These are phyloP conservation scores for Calonectris borealis DNA, from an alignment of 2,113 vertebrate species.

Conservation along the genomic window DNA sequence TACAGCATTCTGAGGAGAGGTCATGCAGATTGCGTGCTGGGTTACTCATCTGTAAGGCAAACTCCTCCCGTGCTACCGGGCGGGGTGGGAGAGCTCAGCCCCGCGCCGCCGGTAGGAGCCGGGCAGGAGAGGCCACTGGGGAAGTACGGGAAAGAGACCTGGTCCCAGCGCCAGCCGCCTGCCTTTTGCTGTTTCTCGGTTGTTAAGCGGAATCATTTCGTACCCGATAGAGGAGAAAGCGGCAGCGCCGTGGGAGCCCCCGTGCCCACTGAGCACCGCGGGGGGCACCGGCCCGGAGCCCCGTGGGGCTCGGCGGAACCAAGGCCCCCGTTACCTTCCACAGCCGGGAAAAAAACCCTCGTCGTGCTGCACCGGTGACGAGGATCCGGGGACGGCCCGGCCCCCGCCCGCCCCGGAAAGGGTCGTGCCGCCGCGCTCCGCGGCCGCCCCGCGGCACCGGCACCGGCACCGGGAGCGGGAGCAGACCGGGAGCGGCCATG, in stretches of 20 bases:
- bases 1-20: rapidly evolving
- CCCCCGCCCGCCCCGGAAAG: not conserved
- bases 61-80: not conserved
- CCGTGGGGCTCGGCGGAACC: too few species aligned
- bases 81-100: too few species aligned
- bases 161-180: too few species aligned
- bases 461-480: not conserved
- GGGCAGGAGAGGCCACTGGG: not conserved
- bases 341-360: too few species aligned
- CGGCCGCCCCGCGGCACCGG: too few species aligned
- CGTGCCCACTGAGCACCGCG: not conserved
- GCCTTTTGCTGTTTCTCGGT: rapidly evolving
- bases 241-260: not conserved
- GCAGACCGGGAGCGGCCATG: not conserved
- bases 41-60: rapidly evolving
- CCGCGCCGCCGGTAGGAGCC: too few species aligned
- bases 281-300: too few species aligned
- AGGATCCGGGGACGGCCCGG: rapidly evolving
- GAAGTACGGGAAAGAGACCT: rapidly evolving
- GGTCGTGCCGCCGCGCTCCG: not conserved
- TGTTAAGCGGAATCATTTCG: rapidly evolving
- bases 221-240: rapidly evolving
- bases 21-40: rapidly evolving
- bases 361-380: not conserved
- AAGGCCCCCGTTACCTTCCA: rapidly evolving